Conservation (phyloP, 2,113 vertebrate genomes). For the Sinocyclocheilus rhinocerous region DNA sequence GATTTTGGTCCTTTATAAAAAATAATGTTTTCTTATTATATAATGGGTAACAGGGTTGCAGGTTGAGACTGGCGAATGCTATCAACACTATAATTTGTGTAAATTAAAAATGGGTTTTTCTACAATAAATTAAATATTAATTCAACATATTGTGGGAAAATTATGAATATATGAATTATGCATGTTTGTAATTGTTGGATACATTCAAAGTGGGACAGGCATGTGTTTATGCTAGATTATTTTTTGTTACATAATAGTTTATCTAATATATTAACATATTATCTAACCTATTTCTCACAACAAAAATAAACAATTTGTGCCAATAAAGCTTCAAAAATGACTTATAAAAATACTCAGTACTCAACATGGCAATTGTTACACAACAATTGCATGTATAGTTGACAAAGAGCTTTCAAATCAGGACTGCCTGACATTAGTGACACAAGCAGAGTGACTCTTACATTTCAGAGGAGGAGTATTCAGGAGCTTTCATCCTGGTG, state of each 20-base stretch:
- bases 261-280: not conserved
- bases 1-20: not conserved
- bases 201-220: no score
- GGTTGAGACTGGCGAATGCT: no score
- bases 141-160: no score
- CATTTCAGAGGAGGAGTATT: slow-evolving; percentile 92
- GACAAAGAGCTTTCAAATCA: not conserved
- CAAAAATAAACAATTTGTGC: not conserved
- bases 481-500: slow-evolving; percentile 89
- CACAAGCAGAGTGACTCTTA: slow-evolving; percentile 67
- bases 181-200: no score
- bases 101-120: no score
- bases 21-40: no score
- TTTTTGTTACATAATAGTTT: not conserved
- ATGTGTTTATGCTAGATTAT: not conserved
- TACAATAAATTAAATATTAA: no score
- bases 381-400: not conserved
- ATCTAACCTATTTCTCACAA: not conserved
- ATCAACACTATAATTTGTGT: no score
- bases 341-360: not conserved
- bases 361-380: not conserved
- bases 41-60: no score
- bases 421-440: not conserved
- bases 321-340: not conserved
- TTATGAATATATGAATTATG: no score